Evolutionary conservation across 2,797 vertebrate genomes (phyloP).

Genomic region (Spinibarbus caldwelli): DNA sequence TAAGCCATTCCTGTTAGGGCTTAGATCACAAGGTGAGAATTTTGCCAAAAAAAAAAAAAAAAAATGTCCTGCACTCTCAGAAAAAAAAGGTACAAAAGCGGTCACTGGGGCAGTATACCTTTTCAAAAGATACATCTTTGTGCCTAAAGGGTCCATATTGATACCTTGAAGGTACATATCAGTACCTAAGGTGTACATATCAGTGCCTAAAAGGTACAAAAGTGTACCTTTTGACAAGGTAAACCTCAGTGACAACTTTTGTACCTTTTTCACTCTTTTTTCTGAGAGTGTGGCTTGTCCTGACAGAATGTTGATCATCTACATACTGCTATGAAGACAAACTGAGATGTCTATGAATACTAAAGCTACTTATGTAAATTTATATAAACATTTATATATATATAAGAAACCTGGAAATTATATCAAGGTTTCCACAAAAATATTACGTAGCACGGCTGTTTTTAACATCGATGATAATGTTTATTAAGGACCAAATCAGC

Average conservation of each 20-base stretch:
- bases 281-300: no score
- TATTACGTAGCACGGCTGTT: neutral
- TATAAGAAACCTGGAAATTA: neutral
- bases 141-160: neutral
- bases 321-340: no score
- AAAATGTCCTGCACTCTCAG: neutral
- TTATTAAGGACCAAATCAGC: neutral
- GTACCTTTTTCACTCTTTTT: no score
- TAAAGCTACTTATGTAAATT: no score
- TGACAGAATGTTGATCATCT: no score
- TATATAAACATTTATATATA: no score
- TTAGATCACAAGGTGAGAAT: constrained; percentile 17
- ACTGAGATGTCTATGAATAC: no score
- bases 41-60: neutral
- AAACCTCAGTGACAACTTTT: no score
- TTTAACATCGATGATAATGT: neutral
- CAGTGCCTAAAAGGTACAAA: no score
- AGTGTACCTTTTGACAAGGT: no score
- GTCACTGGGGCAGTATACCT: neutral
- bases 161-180: neutral
- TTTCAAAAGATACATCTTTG: neutral
- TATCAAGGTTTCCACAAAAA: neutral
- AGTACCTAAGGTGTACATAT: neutral
- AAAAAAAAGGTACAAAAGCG: neutral
- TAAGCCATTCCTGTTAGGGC: neutral